Conservation (phyloP, 37 sponge, comb jelly and placozoan species). For the Axinella damicornis region DNA sequence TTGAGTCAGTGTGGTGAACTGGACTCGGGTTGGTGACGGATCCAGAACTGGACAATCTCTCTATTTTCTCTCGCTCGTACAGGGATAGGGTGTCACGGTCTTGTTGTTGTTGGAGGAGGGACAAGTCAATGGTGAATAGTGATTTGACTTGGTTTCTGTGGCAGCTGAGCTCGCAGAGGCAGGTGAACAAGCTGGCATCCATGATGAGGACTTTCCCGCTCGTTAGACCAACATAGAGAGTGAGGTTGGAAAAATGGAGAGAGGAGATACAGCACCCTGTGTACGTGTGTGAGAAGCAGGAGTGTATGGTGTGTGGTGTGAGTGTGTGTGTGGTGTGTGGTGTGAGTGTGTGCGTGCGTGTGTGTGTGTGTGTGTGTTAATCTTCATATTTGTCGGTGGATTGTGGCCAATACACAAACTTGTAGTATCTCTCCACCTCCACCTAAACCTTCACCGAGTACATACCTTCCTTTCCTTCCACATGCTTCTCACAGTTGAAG, state of each 20-base stretch:
- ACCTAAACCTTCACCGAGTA: too few relatives aligned
- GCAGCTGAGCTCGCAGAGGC: slow-evolving; percentile 27
- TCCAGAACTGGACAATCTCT: neutral
- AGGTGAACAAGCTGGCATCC: slow-evolving; percentile 20
- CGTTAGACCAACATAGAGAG: slow-evolving; percentile 58
- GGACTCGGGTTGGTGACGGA: slow-evolving; percentile 5
- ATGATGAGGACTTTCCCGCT: slow-evolving; percentile 62
- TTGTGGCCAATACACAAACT: too few relatives aligned
- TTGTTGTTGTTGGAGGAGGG: neutral
- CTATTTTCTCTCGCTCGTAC: neutral
- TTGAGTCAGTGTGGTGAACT: neutral
- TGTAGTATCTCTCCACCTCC: too few relatives aligned
- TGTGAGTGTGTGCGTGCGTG: neutral
- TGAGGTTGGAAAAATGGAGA: slow-evolving; percentile 23
- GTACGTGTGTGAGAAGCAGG: neutral
- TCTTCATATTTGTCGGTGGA: neutral
- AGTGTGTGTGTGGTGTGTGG: slow-evolving; percentile 35
- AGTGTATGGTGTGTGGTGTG: slow-evolving; percentile 19
- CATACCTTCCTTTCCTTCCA: slow-evolving; percentile 26
- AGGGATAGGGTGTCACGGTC: neutral
- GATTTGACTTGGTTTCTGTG: slow-evolving; percentile 6
- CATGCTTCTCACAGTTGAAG: slow-evolving; percentile 33
- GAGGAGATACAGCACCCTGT: slow-evolving; percentile 49
- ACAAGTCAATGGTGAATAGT: slow-evolving; percentile 26
- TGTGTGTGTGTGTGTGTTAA: neutral